phyloP scores from a whole-genome alignment of 1,140 invertebrate species.

The Diploscapter pachys region DNA sequence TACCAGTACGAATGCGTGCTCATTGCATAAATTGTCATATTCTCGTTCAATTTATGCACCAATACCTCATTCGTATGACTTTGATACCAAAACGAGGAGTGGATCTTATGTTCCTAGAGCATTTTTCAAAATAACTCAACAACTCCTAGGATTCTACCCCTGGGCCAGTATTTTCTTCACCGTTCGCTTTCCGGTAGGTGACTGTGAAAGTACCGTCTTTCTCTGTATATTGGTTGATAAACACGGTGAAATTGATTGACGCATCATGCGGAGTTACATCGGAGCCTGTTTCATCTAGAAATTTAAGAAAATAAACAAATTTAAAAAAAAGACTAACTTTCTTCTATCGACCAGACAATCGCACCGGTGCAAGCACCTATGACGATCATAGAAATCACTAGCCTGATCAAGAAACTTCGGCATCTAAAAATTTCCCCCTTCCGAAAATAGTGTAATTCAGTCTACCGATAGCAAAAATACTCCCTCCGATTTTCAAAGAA shows the following conservation, averaged over 20 bases:
- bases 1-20: background rate
- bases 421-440: background rate
- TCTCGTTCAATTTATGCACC: conserved; percentile 5
- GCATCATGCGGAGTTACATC: conserved; percentile 1
- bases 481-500: no score
- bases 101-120: conserved; percentile 2
- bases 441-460: no score
- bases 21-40: background rate
- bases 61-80: background rate
- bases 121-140: background rate
- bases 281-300: background rate
- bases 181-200: background rate
- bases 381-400: conserved; percentile 4
- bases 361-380: conserved; percentile 8
- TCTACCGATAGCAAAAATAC: no score
- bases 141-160: background rate
- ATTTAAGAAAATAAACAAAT: background rate
- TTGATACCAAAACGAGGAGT: conserved; percentile 2
- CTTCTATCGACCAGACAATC: conserved; percentile 12
- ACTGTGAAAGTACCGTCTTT: background rate
- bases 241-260: background rate
- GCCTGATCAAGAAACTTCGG: conserved; percentile 5
- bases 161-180: background rate
- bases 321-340: background rate
- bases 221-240: background rate